Base-by-base conservation (phyloP, 2,113 vertebrate genomes). In the Microtus oregoni region DNA sequence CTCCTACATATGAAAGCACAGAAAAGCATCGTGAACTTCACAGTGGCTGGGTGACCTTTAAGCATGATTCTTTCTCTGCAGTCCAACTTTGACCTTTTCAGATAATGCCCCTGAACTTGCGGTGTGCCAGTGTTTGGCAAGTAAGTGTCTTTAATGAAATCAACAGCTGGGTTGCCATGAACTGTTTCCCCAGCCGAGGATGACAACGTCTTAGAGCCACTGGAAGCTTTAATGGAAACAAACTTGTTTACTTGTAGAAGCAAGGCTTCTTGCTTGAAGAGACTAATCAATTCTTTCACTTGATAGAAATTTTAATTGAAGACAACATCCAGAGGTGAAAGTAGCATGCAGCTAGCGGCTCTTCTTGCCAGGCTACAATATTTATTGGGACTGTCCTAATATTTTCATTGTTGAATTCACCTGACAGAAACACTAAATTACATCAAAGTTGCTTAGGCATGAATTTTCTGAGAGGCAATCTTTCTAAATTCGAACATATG, bases 291-390 rank as follows among this genome's bases (percentile, higher is more conserved):
- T 98, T 97, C 87, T 98, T 98, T 94, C 77, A 86, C 97, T 98
- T 98, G 97, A 98, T 98, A 97, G 97, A 94, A 98, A 98, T 97
- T 98, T 98, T 98, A 99, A 98, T 98, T 98, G 97, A 98, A 98
- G 97, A 94, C 96, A 98, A 98, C 97, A 98, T 98, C 96, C 97
- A 98, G 97, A 96, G 95, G 93, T 98, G 93, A 94, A 98, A 98
- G 98, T 97, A 97, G 65, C 98, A 65, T 98, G 98, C 94, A 90
- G 68, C 92, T 94, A 85, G 89, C 65, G 97, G 94, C 97, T 97
- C 98, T 93, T 98, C 83, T 96, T 96, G 85, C 92, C 83, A 95
- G 97, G 94, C 89, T 90, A 86, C 95, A 91, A 88, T 95, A 97
- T 97, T 98, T 98, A 98, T 97, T 98, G 97, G 95, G 88, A 94